These are phyloP conservation scores for Trichosurus vulpecula DNA, from an alignment of 2,797 vertebrate species.

Conservation along the genomic window DNA sequence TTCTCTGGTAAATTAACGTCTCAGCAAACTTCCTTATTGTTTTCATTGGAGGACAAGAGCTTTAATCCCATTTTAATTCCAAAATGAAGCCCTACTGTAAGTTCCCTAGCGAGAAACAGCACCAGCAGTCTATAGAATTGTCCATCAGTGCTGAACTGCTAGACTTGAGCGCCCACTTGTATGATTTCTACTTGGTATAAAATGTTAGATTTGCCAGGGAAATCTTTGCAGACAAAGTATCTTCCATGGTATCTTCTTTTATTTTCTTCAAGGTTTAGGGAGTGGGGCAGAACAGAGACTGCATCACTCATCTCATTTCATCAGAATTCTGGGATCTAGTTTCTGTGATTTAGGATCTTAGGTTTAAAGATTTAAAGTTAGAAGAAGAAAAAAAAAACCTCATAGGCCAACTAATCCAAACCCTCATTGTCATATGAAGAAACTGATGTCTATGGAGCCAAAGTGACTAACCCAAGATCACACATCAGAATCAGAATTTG, in stretches of 20 bases:
- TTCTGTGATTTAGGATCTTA: not conserved
- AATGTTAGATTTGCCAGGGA: not conserved
- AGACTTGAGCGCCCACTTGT: not conserved
- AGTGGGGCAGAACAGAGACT: not conserved
- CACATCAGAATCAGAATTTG: not conserved
- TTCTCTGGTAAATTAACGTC: conserved; percentile 59
- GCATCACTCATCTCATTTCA: not conserved
- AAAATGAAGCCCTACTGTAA: conserved; percentile 15
- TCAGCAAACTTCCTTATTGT: conserved; percentile 60
- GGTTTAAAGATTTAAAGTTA: not conserved
- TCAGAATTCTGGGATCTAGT: not conserved
- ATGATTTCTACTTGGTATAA: conserved; percentile 25
- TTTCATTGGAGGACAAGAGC: conserved; percentile 41
- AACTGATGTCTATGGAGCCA: not conserved
- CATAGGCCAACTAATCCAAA: not conserved
- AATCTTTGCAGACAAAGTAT: not conserved
- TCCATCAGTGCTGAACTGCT: not conserved
- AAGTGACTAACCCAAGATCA: not conserved
- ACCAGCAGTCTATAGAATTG: not conserved
- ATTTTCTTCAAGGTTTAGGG: not conserved
- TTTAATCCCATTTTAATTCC: conserved; percentile 34
- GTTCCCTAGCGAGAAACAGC: not conserved
- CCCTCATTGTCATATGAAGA: not conserved
- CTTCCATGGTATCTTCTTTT: conserved; percentile 2
- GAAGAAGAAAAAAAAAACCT: not conserved